A percentile compares a stretch with the other conserved stretches of the same genome.
phyloP scores from a whole-genome alignment of 2,888 invertebrate species.

The Esperia sulphurella region DNA sequence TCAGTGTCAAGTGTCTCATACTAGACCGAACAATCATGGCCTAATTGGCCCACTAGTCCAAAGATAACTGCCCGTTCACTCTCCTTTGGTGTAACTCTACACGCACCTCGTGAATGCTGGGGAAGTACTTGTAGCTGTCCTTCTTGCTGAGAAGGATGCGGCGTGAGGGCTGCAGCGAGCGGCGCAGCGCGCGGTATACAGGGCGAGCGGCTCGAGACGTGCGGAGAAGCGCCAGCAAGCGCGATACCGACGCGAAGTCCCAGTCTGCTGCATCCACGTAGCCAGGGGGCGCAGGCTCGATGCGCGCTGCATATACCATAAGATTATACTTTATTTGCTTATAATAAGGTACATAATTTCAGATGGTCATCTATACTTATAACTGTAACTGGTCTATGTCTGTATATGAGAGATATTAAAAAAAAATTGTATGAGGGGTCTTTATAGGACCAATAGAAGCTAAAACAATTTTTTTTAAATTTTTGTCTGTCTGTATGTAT shows the following conservation, averaged over 20 bases:
- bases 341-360: too few relatives aligned
- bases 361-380: too few relatives aligned
- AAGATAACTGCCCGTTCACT: too few relatives aligned
- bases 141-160: constrained; percentile 20
- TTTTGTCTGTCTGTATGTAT: too few relatives aligned
- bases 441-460: too few relatives aligned
- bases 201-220: constrained; percentile 27
- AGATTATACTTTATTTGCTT: too few relatives aligned
- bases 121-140: constrained; percentile 38
- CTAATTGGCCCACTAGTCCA: background rate
- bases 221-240: constrained; percentile 27
- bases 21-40: background rate
- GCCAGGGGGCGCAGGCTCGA: constrained; percentile 19
- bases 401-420: too few relatives aligned
- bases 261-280: constrained; percentile 28
- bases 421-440: too few relatives aligned
- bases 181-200: constrained; percentile 23
- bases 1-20: background rate
- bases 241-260: constrained; percentile 28
- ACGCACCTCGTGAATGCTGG: constrained; percentile 34
- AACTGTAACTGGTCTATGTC: too few relatives aligned
- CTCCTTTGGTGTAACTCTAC: background rate
- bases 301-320: too few relatives aligned
- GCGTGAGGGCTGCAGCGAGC: constrained; percentile 23
- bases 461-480: too few relatives aligned